Base-by-base conservation (phyloP, 2,113 vertebrate genomes). In the Barbus barbus region DNA sequence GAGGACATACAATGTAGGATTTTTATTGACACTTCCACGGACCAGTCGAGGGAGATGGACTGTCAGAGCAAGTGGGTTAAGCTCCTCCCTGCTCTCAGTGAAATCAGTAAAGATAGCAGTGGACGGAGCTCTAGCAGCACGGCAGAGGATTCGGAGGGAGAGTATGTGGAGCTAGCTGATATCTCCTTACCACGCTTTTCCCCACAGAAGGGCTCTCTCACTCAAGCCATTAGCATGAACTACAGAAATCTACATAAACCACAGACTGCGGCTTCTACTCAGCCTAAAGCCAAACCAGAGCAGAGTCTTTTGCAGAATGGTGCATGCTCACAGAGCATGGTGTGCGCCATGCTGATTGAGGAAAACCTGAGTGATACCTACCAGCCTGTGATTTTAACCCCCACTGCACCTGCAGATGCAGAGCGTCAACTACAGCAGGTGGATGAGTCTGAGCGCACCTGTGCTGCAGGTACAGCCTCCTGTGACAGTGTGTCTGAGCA, bases 161-260 rank as follows among this genome's bases (percentile, higher is more conserved):
- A 96, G 41, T 96, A 97, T 1, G 95, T 96, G 67, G 95, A 95
- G 85, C 89, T 96, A 82, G 67, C 84, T 0, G 94, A 95, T 86
- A 87, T 95, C 63, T 87, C 91, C 0, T 63, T 94, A 83, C 92
- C 95, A 16, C 88, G 91, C 6, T 94, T 95, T 88, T 96, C 92
- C 20, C 94, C 95, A 0, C 95, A 94, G 78, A 91, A 89, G 69
- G 94, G 92, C 16, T 96, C 94, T 51, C 84, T 94, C 46, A 94
- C 94, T 5, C 94, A 91, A 7, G 92, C 94, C 0, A 89, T 94
- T 72, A 89, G 91, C 81, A 91, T 93, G 73, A 93, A 88, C 86
- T 93, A 90, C 12, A 90, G 90, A 81, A 93, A 92, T 82, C 91
- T 93, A 44, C 89, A 91, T 36, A 91, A 87, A 88, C 84, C 90